These are phyloP conservation scores for Notodonta dromedarius DNA, from an alignment of 2,888 invertebrate species.

Conservation along the genomic window DNA sequence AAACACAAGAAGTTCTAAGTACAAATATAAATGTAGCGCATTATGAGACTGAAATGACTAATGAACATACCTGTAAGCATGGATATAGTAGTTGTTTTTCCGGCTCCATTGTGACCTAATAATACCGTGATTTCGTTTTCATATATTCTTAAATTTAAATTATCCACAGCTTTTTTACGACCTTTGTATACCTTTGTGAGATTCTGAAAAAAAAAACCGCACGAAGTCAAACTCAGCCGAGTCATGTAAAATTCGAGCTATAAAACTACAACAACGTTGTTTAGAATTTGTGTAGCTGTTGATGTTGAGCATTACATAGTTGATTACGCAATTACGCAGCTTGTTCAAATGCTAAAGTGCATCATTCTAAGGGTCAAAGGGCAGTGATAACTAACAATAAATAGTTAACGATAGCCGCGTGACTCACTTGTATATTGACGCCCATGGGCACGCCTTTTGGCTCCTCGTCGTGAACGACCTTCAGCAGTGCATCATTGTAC, in stretches of 20 bases:
- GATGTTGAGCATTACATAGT: too few relatives aligned
- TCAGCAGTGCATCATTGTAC: conserved; percentile 70
- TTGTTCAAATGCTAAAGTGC: too few relatives aligned
- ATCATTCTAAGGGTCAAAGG: too few relatives aligned
- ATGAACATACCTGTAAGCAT: conserved; percentile 90
- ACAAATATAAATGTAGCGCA: background rate
- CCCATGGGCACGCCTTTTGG: conserved; percentile 74
- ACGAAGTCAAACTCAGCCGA: too few relatives aligned
- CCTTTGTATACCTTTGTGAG: conserved; percentile 86
- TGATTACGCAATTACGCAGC: too few relatives aligned
- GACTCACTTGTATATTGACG: conserved; percentile 71
- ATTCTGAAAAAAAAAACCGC: conserved; percentile 72
- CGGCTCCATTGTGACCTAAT: conserved; percentile 91
- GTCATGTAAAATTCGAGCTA: too few relatives aligned
- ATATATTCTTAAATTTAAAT: conserved; percentile 92
- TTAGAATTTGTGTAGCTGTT: too few relatives aligned
- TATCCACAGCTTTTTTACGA: conserved; percentile 86
- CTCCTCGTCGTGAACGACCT: conserved; percentile 76
- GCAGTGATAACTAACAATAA: background rate
- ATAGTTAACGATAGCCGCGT: background rate
- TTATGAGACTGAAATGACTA: background rate
- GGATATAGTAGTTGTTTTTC: conserved; percentile 97
- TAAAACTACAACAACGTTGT: too few relatives aligned
- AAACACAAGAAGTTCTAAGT: too few relatives aligned
- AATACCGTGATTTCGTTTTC: conserved; percentile 94